phyloP scores from a whole-genome alignment of 2,797 vertebrate genomes.

The Oophaga sylvatica region DNA sequence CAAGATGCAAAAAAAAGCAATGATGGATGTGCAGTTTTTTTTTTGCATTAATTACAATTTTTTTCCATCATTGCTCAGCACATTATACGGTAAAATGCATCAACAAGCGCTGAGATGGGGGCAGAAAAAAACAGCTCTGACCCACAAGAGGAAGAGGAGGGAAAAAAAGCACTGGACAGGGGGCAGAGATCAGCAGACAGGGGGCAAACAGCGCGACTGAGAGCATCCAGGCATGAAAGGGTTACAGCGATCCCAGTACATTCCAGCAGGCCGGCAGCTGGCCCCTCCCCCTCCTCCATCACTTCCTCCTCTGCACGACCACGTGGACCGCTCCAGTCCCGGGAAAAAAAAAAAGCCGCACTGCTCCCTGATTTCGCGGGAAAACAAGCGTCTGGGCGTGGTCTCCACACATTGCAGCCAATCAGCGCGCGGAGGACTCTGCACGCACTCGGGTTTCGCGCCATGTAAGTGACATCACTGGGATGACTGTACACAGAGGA shows the following conservation, averaged over 20 bases:
- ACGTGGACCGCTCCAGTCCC: not conserved
- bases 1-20: no score
- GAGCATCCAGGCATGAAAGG: not conserved
- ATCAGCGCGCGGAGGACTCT: not conserved
- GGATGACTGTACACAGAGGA: not conserved
- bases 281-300: not conserved
- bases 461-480: not conserved
- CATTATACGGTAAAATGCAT: no score
- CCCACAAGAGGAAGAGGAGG: no score
- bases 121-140: no score
- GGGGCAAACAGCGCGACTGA: no score
- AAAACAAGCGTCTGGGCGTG: slow-evolving; percentile 8
- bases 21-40: no score
- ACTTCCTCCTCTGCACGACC: not conserved
- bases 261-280: not conserved
- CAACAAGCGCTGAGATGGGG: no score
- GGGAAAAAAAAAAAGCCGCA: not conserved
- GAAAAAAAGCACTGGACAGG: no score
- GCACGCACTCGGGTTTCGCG: not conserved
- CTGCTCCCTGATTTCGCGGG: not conserved
- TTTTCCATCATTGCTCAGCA: no score
- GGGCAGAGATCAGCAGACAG: no score
- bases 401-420: not conserved
- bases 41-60: no score
- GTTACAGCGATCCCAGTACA: not conserved